Evolutionary conservation across 2,888 invertebrate genomes (phyloP), one percentile per base, ranked within the genome.

Genomic region (Lapara coniferarum): DNA sequence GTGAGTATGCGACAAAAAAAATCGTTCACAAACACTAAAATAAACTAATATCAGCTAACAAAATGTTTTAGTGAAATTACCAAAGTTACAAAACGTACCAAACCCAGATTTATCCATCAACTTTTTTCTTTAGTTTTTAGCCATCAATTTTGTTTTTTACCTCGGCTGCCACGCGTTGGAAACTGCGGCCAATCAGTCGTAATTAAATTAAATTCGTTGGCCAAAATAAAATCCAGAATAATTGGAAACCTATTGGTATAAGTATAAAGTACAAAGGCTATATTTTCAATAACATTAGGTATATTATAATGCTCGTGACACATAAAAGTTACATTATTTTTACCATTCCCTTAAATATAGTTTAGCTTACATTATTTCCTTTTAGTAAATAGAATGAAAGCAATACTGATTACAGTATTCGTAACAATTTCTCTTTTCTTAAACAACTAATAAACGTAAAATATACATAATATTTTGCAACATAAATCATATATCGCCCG

Each of bases 131-230:
- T 59, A 59, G 59, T 59, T 59, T 59, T 59, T 49, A 63, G 49
- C 63, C 49, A 63, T 19, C 63, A 63, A 49, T 63, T 63, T 49
- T 63, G 63, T 63, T 63, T 49, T 56, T 49, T 49, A 63, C 46
- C 19, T 19, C 19, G 19, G 49, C 49, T 12, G 46, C 49, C 49
- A 49, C 49, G 49, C 19, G 63, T 25, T 19, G 19, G 63, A 46
- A 63, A 46, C 63, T 49, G 63, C 19, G 63, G 49, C 63, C 63
- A 63, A 63, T 63, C 46, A 63, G 49, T 63, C 49, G 63, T 49
- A 63, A 63, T 63, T 63, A 63, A 63, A 63, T 63, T 19, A 63
- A 63, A 63, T 63, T 63, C 63, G 63, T 13, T 63, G 49, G 12
- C 19, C 63, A 49, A 63, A 59, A 63, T 63, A 63, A 63, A 63